Evolutionary conservation across 2,888 invertebrate genomes (phyloP).

Genomic region (Diaperis boleti): DNA sequence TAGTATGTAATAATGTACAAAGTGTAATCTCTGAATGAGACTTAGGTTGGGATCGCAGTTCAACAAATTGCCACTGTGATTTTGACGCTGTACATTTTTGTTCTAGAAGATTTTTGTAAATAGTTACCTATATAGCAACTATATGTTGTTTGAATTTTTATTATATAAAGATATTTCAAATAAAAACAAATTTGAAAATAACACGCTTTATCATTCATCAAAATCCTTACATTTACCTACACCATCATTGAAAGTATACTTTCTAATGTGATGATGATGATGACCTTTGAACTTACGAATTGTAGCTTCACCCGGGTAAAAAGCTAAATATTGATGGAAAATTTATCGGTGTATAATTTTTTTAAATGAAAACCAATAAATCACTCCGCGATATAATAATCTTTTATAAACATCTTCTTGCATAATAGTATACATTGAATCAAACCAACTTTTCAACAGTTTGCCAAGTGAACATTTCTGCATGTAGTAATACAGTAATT

Average conservation of each 20-base stretch:
- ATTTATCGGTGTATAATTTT: too few relatives aligned
- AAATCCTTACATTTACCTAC: neutral
- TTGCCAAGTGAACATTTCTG: too few relatives aligned
- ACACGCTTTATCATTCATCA: neutral
- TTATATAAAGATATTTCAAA: slow-evolving; percentile 57
- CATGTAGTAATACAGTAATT: too few relatives aligned
- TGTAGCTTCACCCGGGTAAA: too few relatives aligned
- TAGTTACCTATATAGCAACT: slow-evolving; percentile 64
- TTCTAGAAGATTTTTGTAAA: slow-evolving; percentile 62
- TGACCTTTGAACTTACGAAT: too few relatives aligned
- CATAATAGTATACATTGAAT: too few relatives aligned
- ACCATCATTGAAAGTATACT: neutral
- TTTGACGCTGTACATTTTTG: slow-evolving; percentile 60
- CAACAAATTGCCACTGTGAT: slow-evolving; percentile 45
- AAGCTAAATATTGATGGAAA: too few relatives aligned
- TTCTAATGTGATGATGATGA: too few relatives aligned
- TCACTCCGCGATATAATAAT: too few relatives aligned
- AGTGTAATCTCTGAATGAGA: slow-evolving; percentile 50
- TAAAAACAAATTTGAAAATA: slow-evolving; percentile 50
- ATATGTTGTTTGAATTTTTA: slow-evolving; percentile 62
- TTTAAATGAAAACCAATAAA: too few relatives aligned
- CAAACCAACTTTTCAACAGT: too few relatives aligned
- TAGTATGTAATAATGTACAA: slow-evolving; percentile 60
- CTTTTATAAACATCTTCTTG: too few relatives aligned
- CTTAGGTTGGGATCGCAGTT: slow-evolving; percentile 48